A percentile compares a stretch with the other conserved stretches of the same genome.
phyloP scores from a whole-genome alignment of 2,888 invertebrate genomes.

The Lasius platythorax region DNA sequence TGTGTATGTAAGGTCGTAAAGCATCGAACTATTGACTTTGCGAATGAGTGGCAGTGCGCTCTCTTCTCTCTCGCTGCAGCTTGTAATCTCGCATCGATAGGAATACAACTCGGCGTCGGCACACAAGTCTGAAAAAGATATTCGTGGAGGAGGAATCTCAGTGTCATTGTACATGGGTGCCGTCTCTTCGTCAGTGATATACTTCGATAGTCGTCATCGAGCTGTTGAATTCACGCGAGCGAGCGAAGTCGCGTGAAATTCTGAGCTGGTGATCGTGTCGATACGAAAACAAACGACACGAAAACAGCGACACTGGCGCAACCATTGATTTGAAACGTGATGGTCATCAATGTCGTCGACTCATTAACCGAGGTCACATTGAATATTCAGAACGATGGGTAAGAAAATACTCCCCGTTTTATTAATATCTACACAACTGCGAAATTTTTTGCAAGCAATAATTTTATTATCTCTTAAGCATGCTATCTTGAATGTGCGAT shows the following conservation, averaged over 20 bases:
- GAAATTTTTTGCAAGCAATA: neutral
- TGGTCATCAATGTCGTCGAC: slow-evolving; percentile 46
- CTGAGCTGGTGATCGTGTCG: slow-evolving; percentile 48
- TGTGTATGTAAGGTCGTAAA: neutral
- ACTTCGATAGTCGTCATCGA: slow-evolving; percentile 66
- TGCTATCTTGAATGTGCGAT: neutral
- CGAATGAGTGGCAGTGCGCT: neutral
- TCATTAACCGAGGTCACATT: slow-evolving; percentile 28
- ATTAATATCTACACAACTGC: neutral
- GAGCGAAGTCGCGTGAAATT: neutral
- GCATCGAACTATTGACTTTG: slow-evolving; percentile 26
- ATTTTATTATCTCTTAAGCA: neutral
- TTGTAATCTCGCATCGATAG: slow-evolving; percentile 42
- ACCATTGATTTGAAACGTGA: slow-evolving; percentile 40
- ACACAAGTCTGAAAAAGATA: slow-evolving; percentile 44
- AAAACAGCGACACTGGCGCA: slow-evolving; percentile 21
- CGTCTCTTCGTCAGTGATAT: slow-evolving; percentile 56
- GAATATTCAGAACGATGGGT: slow-evolving; percentile 40
- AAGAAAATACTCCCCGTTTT: neutral
- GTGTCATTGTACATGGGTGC: slow-evolving; percentile 19
- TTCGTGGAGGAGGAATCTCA: slow-evolving; percentile 46
- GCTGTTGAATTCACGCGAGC: slow-evolving; percentile 35
- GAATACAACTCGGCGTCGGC: neutral
- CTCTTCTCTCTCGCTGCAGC: neutral
- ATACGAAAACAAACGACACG: slow-evolving; percentile 48